A percentile compares a stretch with the other conserved stretches of the same genome.
These are phyloP conservation scores for Phoeniculus purpureus DNA, from an alignment of 2,797 vertebrate species.

Conservation along the genomic window DNA sequence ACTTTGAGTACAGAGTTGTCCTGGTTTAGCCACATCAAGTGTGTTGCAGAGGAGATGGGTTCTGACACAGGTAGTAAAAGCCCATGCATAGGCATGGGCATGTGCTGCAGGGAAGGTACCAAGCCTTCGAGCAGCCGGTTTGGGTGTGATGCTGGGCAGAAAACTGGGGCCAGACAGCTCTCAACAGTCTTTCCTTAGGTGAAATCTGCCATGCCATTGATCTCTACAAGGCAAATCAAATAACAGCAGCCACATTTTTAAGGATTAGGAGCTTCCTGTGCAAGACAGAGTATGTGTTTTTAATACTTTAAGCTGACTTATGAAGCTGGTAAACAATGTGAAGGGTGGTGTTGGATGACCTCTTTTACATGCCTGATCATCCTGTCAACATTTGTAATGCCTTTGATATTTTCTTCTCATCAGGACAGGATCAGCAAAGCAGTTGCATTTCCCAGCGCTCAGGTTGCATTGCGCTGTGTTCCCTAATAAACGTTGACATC, in stretches of 20 bases:
- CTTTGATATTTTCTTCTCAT: constrained; percentile 56
- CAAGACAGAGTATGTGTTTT: constrained; percentile 48
- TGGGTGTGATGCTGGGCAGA: neutral
- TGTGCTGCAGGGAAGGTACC: neutral
- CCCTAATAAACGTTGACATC: constrained; percentile 66
- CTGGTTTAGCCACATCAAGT: too few relatives aligned
- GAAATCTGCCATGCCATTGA: constrained; percentile 41
- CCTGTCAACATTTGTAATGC: constrained; percentile 49
- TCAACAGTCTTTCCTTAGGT: constrained; percentile 16
- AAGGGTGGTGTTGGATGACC: constrained; percentile 44
- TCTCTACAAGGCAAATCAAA: constrained; percentile 69
- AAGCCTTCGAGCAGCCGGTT: neutral
- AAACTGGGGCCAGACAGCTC: neutral
- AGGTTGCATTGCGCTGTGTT: constrained; percentile 66
- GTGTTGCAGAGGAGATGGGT: neutral
- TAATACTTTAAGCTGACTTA: constrained; percentile 71
- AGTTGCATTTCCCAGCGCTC: constrained; percentile 55
- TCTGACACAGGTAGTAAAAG: neutral
- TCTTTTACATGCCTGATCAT: constrained; percentile 63
- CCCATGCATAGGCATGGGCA: neutral
- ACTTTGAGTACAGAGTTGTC: neutral
- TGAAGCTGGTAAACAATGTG: constrained; percentile 51
- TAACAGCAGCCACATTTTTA: constrained; percentile 55
- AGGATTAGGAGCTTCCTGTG: constrained; percentile 66
- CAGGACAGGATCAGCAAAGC: constrained; percentile 59